Evolutionary conservation across 2,113 vertebrate species (phyloP), one percentile per base, ranked within the genome.

Genomic region (Camelus bactrianus): DNA sequence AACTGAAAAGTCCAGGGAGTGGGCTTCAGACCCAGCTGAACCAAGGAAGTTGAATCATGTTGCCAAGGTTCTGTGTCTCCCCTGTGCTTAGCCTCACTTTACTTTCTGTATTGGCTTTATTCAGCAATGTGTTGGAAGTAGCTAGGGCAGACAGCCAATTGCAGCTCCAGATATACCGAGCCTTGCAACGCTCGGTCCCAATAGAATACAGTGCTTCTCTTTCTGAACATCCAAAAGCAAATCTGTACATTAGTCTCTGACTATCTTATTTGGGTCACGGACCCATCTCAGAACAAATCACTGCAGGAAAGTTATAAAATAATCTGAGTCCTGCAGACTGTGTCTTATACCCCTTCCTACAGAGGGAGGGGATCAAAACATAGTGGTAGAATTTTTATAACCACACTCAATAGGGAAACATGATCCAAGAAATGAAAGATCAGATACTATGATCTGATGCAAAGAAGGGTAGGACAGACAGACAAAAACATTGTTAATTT

Each of bases 231-330:
- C 24, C 64, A 46, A 1, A 73, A 90, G 67, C 48, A 86, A 80
- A 95, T 60, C 15, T 82, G 81, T 92, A 42, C 22, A 48, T 93
- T 85, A 72, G 46, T 82, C 20, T 97, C 76, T 72, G 17, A 58
- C 60, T 30, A n/a, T 46, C 54, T 75, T 35, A 50, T 65, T 69
- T 52, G 32, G 24, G 24, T 72, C 64, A 85, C 46, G 5, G 2
- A 2, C 35, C 24, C 4, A 80, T 6, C 1, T 4, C 20, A 50
- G 26, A 62, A 73, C 16, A 2, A 90, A 35, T 83, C 54, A 67
- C 54, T 86, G 7, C 35, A 52, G 22, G 26, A 54, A 92, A 93
- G 20, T 19, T 10, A 76, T 81, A 65, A 92, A 69, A 83, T 10
- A 60, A 83, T 38, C 46, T 56, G n/a, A 89, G 24, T 60, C 64